Evolutionary conservation across 2,888 invertebrate species (phyloP), one percentile per base, ranked within the genome.

Genomic region (Drosophila cyrtoloma): DNA sequence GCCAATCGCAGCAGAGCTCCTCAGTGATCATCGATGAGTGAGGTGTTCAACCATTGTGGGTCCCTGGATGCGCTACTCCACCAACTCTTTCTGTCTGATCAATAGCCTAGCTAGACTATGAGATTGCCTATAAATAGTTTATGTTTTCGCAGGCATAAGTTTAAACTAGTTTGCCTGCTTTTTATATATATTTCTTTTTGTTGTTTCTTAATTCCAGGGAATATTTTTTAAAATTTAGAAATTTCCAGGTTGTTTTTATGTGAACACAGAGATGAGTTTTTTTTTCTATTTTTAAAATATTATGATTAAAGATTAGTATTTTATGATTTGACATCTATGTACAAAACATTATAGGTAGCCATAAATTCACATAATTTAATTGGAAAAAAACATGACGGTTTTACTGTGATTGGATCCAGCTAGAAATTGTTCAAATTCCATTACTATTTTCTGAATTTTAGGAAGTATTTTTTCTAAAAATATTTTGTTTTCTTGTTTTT

Each of bases 1-100:
- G 32, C 79, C 79, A 79, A 79, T 79, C 39, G 50, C 72, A 70
- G 56, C 52, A 44, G 32, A 56, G 58, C 68, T 35, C 53, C 55
- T 28, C 47, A 28, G 14, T 19, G 50, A 33, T 69, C 51, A n/a
- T 12, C 28, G 10, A 28, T 32, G 39, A 61, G 30, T 61, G 30
- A 39, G 5, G 16, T 28, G 26, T 32, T 7, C 3, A 7, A 2
- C 26, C 35, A 32, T 22, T 16, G 39, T 37, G 33, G n/a, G 10
- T 14, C 19, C 2, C 22, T 26, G 2, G 6, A 71, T 63, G 14
- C 67, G 19, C 75, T 79, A 14, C 66, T 28, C 4, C 7, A 12
- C 59, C 26, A 1, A 33, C 3, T 32, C n/a, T 10, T 26, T 52
- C n/a, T 30, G 5, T 12, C 52, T 5, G 19, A 1, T 28, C 16